Base-by-base conservation (phyloP, 2,113 vertebrate species). In the Sinocyclocheilus maitianheensis region DNA sequence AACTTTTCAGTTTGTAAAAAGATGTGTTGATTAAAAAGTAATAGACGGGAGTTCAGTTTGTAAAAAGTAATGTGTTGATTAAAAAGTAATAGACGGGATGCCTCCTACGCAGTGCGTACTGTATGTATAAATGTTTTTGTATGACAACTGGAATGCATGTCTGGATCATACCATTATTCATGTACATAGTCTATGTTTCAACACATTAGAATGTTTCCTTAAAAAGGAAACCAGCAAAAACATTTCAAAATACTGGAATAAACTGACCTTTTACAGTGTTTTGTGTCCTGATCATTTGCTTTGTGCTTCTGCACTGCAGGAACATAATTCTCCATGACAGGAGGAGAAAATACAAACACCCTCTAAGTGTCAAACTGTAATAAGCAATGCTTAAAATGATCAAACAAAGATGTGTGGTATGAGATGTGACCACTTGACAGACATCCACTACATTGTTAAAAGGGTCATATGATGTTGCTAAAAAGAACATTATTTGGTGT, bases 131-230 rank as follows among this genome's bases (percentile, higher is more conserved):
- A 74, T 86, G 81, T 91, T 93, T 80, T 96, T 96, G 90, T 96
- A 96, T 94, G 90, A 89, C 81, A 93, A 76, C 71, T 83, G 89
- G 85, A 92, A 92, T 94, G 96, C 96, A 97, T 97, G 96, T 92
- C 92, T 91, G 76, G 88, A 93, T 87, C 40, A 88, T 58, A 40
- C 69, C 84, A 76, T 60, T 88, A 84, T 76, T 16, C 87, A 83
- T 97, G 95, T 97, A 96, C 90, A 96, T 96, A 96, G 86, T 88
- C 90, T 90, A 89, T 96, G 95, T 96, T 95, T 93, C 95, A 94
- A 90, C 87, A 91, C 92, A 94, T 89, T 82, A 8, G 60, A 93
- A 90, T 91, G 89, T 95, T 96, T 96, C 93, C 91, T 55, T 95
- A 94, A 90, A 84, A 79, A 88, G 85, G 60, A 20, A 72, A 82